Conservation (phyloP, 2,113 vertebrate species). For the Sialia sialis region DNA sequence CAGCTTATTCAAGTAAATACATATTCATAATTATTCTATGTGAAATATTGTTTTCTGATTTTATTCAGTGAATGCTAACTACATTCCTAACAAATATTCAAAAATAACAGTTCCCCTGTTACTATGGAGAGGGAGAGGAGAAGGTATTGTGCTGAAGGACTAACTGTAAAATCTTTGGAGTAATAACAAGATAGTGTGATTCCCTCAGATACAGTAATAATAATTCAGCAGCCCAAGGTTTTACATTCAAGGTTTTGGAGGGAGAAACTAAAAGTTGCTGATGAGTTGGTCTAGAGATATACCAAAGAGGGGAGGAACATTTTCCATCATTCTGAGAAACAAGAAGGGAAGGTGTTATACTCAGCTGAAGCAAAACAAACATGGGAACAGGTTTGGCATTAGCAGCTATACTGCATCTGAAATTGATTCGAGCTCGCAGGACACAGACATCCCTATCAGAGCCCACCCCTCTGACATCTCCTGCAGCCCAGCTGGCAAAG, state of each 20-base stretch:
- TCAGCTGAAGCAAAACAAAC: not conserved
- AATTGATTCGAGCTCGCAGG: not conserved
- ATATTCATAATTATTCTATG: conserved; percentile 54
- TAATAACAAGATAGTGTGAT: not conserved
- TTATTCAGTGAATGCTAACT: conserved; percentile 48
- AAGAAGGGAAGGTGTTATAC: not conserved
- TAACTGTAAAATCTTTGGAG: not conserved
- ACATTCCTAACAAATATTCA: conserved; percentile 10
- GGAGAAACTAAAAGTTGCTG: not conserved
- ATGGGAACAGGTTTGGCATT: not conserved
- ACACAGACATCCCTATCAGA: not conserved
- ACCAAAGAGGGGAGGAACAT: not conserved
- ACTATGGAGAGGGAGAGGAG: conserved; percentile 50
- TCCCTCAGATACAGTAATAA: not conserved
- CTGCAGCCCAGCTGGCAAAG: not conserved
- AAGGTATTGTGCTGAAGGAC: not conserved
- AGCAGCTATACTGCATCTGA: not conserved
- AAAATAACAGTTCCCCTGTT: conserved; percentile 47
- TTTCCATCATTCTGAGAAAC: not conserved
- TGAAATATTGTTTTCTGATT: conserved; percentile 40
- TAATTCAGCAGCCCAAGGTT: not conserved
- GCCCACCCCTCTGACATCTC: not conserved
- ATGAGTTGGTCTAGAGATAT: not conserved
- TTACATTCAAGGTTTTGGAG: not conserved
- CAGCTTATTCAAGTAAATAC: conserved; percentile 52